phyloP scores from a whole-genome alignment of 2,797 vertebrate species.

The Alfaro cultratus region DNA sequence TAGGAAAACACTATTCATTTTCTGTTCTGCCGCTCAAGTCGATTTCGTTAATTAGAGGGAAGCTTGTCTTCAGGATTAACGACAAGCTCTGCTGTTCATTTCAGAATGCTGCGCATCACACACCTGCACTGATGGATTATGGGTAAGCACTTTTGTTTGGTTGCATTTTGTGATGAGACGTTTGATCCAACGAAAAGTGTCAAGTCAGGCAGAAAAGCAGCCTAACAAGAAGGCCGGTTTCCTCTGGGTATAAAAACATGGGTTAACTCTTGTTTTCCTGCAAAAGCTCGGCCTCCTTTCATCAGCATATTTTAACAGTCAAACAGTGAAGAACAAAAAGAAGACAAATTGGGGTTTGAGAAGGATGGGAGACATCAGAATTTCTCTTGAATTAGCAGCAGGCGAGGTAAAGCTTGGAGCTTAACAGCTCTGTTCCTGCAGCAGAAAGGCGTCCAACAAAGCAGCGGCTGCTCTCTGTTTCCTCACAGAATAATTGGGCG shows the following conservation, averaged over 20 bases:
- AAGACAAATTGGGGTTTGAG: conserved; percentile 75
- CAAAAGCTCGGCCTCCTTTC: conserved; percentile 54
- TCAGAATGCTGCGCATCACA: conserved; percentile 55
- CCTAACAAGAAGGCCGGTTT: conserved; percentile 71
- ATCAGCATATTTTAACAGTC: conserved; percentile 82
- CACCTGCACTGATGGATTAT: conserved; percentile 75
- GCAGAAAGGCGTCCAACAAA: conserved; percentile 37
- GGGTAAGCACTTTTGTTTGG: conserved; percentile 75
- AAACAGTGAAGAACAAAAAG: conserved; percentile 69
- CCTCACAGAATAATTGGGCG: conserved; percentile 66
- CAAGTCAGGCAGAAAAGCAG: conserved; percentile 75
- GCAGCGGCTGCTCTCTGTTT: conserved; percentile 28
- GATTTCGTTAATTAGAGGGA: conserved; percentile 70
- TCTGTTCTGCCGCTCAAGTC: conserved; percentile 34
- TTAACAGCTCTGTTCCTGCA: conserved; percentile 67
- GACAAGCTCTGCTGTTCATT: conserved; percentile 53
- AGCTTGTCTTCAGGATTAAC: conserved; percentile 71
- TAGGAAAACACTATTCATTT: conserved; percentile 32
- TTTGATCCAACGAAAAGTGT: conserved; percentile 80
- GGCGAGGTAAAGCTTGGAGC: conserved; percentile 54
- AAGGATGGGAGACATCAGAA: conserved; percentile 64
- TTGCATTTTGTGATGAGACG: conserved; percentile 72
- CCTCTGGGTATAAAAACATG: conserved; percentile 71
- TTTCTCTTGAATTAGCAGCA: conserved; percentile 65
- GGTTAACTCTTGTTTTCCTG: conserved; percentile 59